Conservation (phyloP, 1,140 invertebrate species). For the Leptinotarsa texana region DNA sequence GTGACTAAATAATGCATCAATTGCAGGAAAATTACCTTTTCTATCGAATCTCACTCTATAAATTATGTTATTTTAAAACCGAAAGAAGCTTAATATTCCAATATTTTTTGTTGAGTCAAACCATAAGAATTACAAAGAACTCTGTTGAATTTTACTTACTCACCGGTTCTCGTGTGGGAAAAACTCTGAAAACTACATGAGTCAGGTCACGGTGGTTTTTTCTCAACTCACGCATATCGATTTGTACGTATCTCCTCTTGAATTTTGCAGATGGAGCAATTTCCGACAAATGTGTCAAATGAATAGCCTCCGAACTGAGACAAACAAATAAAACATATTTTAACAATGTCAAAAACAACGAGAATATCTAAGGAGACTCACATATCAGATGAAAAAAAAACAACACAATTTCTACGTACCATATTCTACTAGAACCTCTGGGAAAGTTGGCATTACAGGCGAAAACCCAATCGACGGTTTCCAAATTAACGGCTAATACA, state of each 20-base stretch:
- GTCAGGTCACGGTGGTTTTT: constrained; percentile 63
- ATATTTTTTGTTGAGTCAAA: too few relatives aligned
- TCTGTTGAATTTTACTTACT: constrained; percentile 35
- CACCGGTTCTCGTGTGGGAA: constrained; percentile 64
- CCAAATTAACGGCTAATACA: constrained; percentile 65
- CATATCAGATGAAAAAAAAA: not conserved
- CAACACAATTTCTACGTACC: constrained; percentile 59
- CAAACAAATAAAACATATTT: not conserved
- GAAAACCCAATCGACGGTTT: constrained; percentile 72
- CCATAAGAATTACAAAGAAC: too few relatives aligned
- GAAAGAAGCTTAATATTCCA: too few relatives aligned
- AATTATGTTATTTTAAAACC: too few relatives aligned
- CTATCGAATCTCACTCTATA: too few relatives aligned
- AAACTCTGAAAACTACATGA: constrained; percentile 72
- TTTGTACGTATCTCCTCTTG: constrained; percentile 62
- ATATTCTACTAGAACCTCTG: constrained; percentile 61
- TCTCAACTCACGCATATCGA: constrained; percentile 66
- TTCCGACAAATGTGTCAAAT: constrained; percentile 67
- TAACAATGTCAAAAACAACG: too few relatives aligned
- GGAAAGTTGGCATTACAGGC: constrained; percentile 65
- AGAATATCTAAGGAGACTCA: too few relatives aligned
- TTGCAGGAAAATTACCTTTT: too few relatives aligned
- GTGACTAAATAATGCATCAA: too few relatives aligned
- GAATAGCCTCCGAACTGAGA: constrained; percentile 58
- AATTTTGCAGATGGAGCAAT: constrained; percentile 57